Base-by-base conservation (phyloP, 2,113 vertebrate genomes). In the Ibidorhyncha struthersii region DNA sequence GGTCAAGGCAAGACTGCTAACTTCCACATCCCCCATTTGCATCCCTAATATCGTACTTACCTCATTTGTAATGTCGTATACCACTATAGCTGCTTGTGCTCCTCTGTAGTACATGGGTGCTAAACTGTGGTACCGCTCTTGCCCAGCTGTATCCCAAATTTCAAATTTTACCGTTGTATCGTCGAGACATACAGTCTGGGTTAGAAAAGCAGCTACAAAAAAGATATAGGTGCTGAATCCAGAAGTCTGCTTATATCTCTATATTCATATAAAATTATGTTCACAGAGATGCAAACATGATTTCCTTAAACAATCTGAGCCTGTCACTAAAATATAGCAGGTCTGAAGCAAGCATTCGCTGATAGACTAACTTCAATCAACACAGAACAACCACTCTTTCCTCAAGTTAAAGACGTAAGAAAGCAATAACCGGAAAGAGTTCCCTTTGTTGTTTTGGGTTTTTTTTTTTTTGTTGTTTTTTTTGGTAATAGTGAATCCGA, bases 61-160 rank as follows among this genome's bases (percentile, higher is more conserved):
- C 99, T 99, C 99, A 63, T 99, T 99, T 92, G 99, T 99, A 82
- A 99, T 99, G 90, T 99, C 99, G 29, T 99, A 99, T 69, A 99
- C 99, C 98, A 99, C 99, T 78, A 99, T 99, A 96, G 99, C 99
- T 40, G 99, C 99, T 98, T 99, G 99, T 14, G 99, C 99, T 91
- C 99, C 99, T 98, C 99, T 98, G 98, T 99, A 99, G 98, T 99
- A 99, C 99, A 99, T 99, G 71, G 99, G 99, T 65, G 99, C 99
- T 98, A 99, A 98, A 98, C 99, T 99, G 98, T 99, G 99, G 98
- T 99, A 99, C 70, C 99, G 99, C 93, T 99, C 99, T 97, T 99
- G 99, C 94, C 99, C 99, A 88, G 99, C 99, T 93, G 99, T 99
- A 97, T 99, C 99, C 99, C 99, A 99, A 95, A 99, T 99, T 98